Conservation (phyloP, 2,888 invertebrate species). For the Cantharis rufa region DNA sequence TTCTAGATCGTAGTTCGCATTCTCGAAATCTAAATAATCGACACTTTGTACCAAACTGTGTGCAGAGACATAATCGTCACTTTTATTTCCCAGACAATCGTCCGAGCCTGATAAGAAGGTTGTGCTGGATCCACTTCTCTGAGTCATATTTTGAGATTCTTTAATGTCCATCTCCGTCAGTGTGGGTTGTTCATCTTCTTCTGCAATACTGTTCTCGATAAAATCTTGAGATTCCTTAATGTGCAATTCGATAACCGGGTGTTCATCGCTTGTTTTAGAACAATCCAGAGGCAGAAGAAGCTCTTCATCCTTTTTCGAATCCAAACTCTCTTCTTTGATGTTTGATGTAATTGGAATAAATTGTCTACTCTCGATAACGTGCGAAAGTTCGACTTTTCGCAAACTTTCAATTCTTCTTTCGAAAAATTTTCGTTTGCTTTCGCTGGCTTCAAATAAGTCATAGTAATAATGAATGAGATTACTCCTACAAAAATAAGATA, state of each 20-base stretch:
- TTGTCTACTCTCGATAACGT: not conserved
- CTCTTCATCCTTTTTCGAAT: not conserved
- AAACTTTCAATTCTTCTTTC: conserved; percentile 44
- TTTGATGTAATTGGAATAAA: not conserved
- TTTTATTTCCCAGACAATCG: not conserved
- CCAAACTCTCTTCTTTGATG: not conserved
- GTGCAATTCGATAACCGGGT: not conserved
- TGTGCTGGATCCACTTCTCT: not conserved
- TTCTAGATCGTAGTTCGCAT: not conserved
- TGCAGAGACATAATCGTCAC: not conserved
- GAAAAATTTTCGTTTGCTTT: conserved; percentile 56
- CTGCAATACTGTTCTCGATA: not conserved
- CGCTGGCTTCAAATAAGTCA: conserved; percentile 64
- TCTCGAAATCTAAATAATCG: not conserved
- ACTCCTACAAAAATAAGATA: conserved; percentile 54
- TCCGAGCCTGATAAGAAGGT: not conserved
- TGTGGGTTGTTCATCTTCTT: not conserved
- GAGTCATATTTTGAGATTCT: not conserved
- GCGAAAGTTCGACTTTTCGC: conserved; percentile 12
- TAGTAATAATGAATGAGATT: conserved; percentile 68
- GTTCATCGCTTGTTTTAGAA: not conserved
- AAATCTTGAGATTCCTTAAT: not conserved
- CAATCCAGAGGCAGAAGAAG: not conserved
- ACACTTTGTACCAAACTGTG: not conserved
- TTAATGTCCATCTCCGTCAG: not conserved